Evolutionary conservation across 2,888 invertebrate genomes (phyloP), one percentile per base, ranked within the genome.

Genomic region (Zonitis immaculata): DNA sequence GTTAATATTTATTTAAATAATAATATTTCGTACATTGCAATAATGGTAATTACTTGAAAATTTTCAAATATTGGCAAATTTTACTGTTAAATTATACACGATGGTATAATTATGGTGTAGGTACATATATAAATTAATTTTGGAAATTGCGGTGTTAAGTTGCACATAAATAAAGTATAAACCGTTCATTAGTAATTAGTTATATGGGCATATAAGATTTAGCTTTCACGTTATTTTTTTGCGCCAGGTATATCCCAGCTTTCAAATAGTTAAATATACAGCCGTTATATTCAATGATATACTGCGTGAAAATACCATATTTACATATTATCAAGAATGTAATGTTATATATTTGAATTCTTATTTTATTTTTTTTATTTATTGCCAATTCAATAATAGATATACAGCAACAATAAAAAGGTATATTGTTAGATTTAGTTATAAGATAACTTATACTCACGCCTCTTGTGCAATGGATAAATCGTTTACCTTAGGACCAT

Each of bases 391-490:
- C 35, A 35, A 35, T 35, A 9, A 11, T 18, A 35, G 35, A 35
- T 35, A n/a, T 30, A 12, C 4, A 30, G 12, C 30, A 30, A 30
- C 30, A 30, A 30, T 30, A 12, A 30, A 30, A 12, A 30, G 11
- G n/a, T n/a, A n/a, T n/a, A n/a, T n/a, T 11, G 27, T 27, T 27
- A 27, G 1, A 27, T 27, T 32, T 32, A 18, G 18, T n/a, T n/a
- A n/a, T n/a, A n/a, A n/a, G n/a, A n/a, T n/a, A n/a, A n/a, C n/a
- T 8, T 35, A 18, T 18, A 76, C 78, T 80, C 80, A 80, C 80
- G 79, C 76, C 75, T 77, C 76, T 76, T 80, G 80, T 80, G 80
- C 77, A 80, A 79, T 80, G 80, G 81, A 80, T 79, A 80, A 79
- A 77, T 74, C 75, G 73, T 71, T 74, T 73, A 67, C n/a, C 73